Percentiles rank a stretch among this genome's conserved stretches.
Evolutionary conservation across 2,888 invertebrate genomes (phyloP).

Genomic region (Watsonalla cultraria): DNA sequence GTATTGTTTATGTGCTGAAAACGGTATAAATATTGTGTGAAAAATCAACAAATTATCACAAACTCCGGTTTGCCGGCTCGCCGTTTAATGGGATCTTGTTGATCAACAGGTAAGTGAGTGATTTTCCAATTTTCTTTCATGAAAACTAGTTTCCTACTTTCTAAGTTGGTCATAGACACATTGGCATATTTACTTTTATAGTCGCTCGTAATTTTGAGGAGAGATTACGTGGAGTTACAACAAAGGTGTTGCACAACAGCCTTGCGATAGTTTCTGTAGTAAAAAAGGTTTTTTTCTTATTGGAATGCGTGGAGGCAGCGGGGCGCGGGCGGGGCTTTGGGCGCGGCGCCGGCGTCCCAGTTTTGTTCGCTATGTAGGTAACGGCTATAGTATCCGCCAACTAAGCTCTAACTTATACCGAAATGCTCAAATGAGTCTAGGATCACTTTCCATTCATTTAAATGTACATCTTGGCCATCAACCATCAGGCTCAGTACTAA

Average conservation of each 20-base stretch:
- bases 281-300: constrained; percentile 38
- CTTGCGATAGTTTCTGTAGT: constrained; percentile 9
- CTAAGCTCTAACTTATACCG: neutral
- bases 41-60: constrained; percentile 18
- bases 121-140: constrained; percentile 6
- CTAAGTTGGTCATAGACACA: neutral
- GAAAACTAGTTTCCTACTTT: constrained; percentile 6
- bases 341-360: constrained; percentile 69
- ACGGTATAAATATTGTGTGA: constrained; percentile 47
- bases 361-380: constrained; percentile 37
- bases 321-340: constrained; percentile 45
- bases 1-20: constrained; percentile 70
- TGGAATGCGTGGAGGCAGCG: constrained; percentile 30
- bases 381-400: constrained; percentile 5
- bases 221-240: neutral
- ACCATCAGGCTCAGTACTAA: no score
- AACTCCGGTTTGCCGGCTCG: constrained; percentile 50
- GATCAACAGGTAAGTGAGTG: constrained; percentile 58
- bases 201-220: no score
- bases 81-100: constrained; percentile 75
- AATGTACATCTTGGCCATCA: no score
- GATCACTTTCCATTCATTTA: no score
- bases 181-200: neutral
- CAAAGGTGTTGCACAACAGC: neutral
- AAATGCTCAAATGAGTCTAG: no score